Evolutionary conservation across 23 tunicate genomes (phyloP), one percentile per base, ranked within the genome.

Genomic region (Trididemnum clinides): DNA sequence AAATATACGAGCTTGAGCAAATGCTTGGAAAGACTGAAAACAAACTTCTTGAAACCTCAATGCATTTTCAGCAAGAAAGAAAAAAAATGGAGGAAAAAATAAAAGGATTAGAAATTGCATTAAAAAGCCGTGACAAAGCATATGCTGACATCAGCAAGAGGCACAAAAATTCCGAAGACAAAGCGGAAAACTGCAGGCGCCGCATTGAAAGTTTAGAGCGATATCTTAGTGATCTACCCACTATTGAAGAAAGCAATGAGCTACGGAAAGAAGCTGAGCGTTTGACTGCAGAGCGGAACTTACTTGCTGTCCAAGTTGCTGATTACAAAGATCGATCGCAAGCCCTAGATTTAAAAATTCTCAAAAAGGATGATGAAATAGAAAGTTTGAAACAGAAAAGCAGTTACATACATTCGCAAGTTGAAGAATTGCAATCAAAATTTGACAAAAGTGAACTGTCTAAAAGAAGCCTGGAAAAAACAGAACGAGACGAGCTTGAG

Each of bases 201-300:
- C 80, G 96, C 1, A 90, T 90, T 10, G 87, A 90, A 64, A 86
- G 90, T 33, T 39, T 90, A 71, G 90, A 90, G 50, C 85, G 90
- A 7, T 86, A 90, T 62, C 35, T 90, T 0, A 87, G 89, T 57
- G 96, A 81, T 81, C 50, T 90, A 34, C 96, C 96, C 18, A 90
- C 96, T 22, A 58, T 83, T 22, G 93, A 89, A 28, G 93, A 89
- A 77, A 83, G 77, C 22, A 64, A 65, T 33, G 22, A 62, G 31
- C 39, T 89, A 22, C 75, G 83, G 34, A 39, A 44, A 23, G 81
- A 88, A 31, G 69, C 81, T n/a, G 84, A 75, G 28, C 31, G 31
- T 22, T 77, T 89, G 1, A 51, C 34, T 18, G 33, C 28, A 2
- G 93, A 89, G 26, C 58, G 50, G 12, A 84, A 84, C 20, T 80